A percentile compares a stretch with the other conserved stretches of the same genome.
These are phyloP conservation scores for Amazona guildingii DNA, from an alignment of 2,113 vertebrate species.

Conservation along the genomic window DNA sequence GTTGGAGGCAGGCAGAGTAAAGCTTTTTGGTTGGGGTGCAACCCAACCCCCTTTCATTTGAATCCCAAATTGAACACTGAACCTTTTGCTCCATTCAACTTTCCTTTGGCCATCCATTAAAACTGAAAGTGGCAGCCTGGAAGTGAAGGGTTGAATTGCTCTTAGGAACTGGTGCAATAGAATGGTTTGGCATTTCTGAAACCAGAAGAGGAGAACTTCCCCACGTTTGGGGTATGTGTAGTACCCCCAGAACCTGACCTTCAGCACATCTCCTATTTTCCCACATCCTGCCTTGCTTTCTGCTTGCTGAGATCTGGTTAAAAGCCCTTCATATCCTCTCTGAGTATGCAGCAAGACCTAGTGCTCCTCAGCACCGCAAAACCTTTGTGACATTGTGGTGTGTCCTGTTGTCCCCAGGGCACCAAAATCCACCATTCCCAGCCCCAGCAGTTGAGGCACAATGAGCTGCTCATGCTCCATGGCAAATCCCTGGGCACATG, in stretches of 20 bases:
- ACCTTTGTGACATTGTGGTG: not conserved
- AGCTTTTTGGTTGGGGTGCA: not conserved
- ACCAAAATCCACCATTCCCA: not conserved
- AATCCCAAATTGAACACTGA: not conserved
- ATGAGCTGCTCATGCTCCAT: accelerated
- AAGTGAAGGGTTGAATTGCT: not conserved
- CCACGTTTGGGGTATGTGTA: not conserved
- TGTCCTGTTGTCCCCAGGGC: not conserved
- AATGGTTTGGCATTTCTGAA: not conserved
- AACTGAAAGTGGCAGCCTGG: not conserved
- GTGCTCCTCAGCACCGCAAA: not conserved
- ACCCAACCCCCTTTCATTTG: not conserved
- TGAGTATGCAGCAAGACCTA: not conserved
- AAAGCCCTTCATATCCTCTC: not conserved
- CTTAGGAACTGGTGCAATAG: not conserved
- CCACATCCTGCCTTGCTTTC: not conserved
- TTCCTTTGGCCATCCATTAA: not conserved
- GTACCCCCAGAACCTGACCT: not conserved
- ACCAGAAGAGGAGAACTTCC: not conserved
- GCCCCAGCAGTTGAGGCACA: not conserved
- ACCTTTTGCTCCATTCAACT: not conserved
- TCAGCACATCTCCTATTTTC: not conserved
- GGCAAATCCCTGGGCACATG: not conserved
- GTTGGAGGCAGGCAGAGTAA: not conserved
- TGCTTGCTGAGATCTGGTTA: not conserved